A percentile compares a stretch with the other conserved stretches of the same genome.
These are phyloP conservation scores for Drosophila orosa DNA, from an alignment of 1,140 invertebrate species.

Conservation along the genomic window DNA sequence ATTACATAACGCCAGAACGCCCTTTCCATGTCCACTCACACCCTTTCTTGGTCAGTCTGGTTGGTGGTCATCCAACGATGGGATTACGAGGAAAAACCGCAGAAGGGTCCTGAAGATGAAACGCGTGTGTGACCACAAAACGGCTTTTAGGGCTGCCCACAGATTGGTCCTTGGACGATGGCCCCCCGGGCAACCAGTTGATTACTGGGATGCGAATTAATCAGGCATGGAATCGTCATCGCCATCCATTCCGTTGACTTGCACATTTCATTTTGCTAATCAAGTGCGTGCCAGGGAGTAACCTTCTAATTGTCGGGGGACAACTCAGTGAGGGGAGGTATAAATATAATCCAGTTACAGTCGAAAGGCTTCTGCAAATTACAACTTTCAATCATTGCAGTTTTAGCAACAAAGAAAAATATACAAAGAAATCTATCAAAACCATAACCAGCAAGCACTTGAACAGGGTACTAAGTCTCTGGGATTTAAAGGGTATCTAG, in stretches of 20 bases:
- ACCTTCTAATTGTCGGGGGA: slow-evolving; percentile 50
- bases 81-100: slow-evolving; percentile 49
- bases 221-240: slow-evolving; percentile 49
- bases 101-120: slow-evolving; percentile 35
- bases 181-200: slow-evolving; percentile 26
- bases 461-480: slow-evolving; percentile 20
- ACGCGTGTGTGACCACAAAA: slow-evolving; percentile 66
- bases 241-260: slow-evolving; percentile 41
- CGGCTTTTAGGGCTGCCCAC: slow-evolving; percentile 41
- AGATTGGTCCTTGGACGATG: slow-evolving; percentile 9
- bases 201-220: slow-evolving; percentile 65
- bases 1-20: slow-evolving; percentile 70
- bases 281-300: slow-evolving; percentile 17
- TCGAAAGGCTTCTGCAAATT: slow-evolving; percentile 67
- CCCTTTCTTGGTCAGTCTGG: slow-evolving; percentile 41
- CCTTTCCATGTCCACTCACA: slow-evolving; percentile 28
- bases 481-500: slow-evolving; percentile 5
- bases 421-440: slow-evolving; percentile 67
- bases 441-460: slow-evolving; percentile 68
- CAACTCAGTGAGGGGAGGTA: background rate
- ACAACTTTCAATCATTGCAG: slow-evolving; percentile 68
- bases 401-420: slow-evolving; percentile 35
- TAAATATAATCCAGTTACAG: slow-evolving; percentile 20
- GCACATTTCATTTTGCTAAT: slow-evolving; percentile 47
- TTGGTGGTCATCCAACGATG: slow-evolving; percentile 20